Base-by-base conservation (phyloP, 2,113 vertebrate species). In the Bubo scandiacus region DNA sequence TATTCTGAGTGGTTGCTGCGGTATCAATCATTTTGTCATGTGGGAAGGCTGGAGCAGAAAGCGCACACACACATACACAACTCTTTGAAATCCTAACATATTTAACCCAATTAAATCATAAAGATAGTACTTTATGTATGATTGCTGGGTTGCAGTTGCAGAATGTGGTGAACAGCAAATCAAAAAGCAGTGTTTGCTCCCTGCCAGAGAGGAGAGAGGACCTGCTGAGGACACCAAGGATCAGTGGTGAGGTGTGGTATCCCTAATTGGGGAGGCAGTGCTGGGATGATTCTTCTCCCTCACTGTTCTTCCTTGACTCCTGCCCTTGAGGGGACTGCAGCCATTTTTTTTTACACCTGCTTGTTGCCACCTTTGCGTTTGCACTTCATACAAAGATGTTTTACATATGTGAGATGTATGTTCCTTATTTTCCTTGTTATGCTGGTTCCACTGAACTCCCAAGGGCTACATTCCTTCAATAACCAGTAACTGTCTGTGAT, bases 21-120 rank as follows among this genome's bases (percentile, higher is more conserved):
- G 12, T 87, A 94, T 96, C 96, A 95, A 79, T 96, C 84, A 87
- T 94, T 84, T 88, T 93, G 86, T 84, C 73, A 71, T 79, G 43
- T 75, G 68, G 81, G 84, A 91, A 85, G 68, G 57, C 51, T 91
- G 57, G 57, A 96, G n/a, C 55, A 92, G 77, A 91, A 89, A 84
- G 38, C 59, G 38, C 59, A 40, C 45, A 66, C 25, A 65, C 32
- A 72, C 42, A 40, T 20, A 52, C 15, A 77, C 18, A 78, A 29
- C 57, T 87, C n/a, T 94, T 81, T 95, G 88, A 92, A 91, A 95
- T 96, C 57, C 57, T 92, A 66, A 63, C 57, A 43, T 87, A 63
- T 52, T 84, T 92, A 96, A 94, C 73, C 65, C 93, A 95, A 72
- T 95, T 91, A 92, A 91, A 91, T 94, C 3, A 2, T 87, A 79